Evolutionary conservation across 1,140 invertebrate genomes (phyloP).

Genomic region (Cepaea nemoralis): DNA sequence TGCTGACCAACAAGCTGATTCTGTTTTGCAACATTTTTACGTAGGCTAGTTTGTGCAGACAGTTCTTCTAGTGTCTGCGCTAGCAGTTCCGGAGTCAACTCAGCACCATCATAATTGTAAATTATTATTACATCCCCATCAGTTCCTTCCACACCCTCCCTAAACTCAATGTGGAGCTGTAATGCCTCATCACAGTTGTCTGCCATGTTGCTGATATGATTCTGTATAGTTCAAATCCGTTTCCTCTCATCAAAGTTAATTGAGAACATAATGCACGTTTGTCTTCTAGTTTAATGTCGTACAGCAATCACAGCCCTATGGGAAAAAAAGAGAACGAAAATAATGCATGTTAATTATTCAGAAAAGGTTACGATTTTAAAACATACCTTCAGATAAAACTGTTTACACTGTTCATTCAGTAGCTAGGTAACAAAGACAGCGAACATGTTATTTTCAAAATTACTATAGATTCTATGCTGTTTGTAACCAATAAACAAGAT

Average conservation of each 20-base stretch:
- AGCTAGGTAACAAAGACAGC: too few species aligned
- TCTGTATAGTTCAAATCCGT: not conserved
- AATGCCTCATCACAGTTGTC: not conserved
- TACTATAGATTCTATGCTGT: too few species aligned
- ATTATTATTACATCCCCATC: constrained; percentile 32
- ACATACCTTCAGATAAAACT: too few species aligned
- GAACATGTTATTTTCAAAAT: too few species aligned
- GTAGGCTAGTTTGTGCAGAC: constrained; percentile 20
- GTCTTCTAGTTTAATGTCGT: too few species aligned
- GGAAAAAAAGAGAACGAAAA: too few species aligned
- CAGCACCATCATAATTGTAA: constrained; percentile 32
- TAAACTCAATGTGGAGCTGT: not conserved
- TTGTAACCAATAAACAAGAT: too few species aligned
- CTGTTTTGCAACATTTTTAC: not conserved
- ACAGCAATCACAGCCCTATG: too few species aligned
- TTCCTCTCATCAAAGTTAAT: not conserved
- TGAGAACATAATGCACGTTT: too few species aligned
- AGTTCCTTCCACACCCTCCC: constrained; percentile 1
- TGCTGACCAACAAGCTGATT: not conserved
- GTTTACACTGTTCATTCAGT: too few species aligned
- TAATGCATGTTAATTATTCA: too few species aligned
- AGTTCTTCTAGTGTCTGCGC: constrained; percentile 30
- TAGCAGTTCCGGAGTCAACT: constrained; percentile 26
- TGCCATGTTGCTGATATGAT: not conserved
- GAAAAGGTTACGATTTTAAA: too few species aligned